These are phyloP conservation scores for Liopterus haemorrhoidalis DNA, from an alignment of 2,888 invertebrate genomes.

Conservation along the genomic window DNA sequence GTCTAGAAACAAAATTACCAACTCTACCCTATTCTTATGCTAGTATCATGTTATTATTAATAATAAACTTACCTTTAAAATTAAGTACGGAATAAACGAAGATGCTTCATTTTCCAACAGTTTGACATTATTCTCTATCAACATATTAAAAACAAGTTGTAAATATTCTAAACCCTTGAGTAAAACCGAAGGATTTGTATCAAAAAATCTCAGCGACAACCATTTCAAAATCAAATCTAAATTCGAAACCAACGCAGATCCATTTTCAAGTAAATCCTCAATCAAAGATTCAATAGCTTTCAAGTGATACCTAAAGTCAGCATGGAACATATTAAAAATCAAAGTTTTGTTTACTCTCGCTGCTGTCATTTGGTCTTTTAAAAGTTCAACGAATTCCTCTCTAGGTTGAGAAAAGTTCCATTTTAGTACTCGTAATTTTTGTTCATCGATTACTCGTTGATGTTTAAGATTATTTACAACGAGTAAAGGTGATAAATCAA, in stretches of 20 bases:
- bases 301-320: slow-evolving; percentile 88
- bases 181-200: slow-evolving; percentile 96
- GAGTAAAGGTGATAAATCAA: slow-evolving; percentile 72
- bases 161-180: slow-evolving; percentile 93
- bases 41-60: neutral
- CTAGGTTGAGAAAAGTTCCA: slow-evolving; percentile 94
- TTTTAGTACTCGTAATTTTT: slow-evolving; percentile 83
- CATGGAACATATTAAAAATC: slow-evolving; percentile 88
- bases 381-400: slow-evolving; percentile 87
- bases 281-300: slow-evolving; percentile 89
- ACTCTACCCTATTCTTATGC: neutral
- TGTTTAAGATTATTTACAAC: slow-evolving; percentile 82
- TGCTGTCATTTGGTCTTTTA: slow-evolving; percentile 83
- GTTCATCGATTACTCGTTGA: slow-evolving; percentile 90
- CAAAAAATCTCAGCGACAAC: slow-evolving; percentile 94
- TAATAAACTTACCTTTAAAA: slow-evolving; percentile 70
- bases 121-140: slow-evolving; percentile 75
- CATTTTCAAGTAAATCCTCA: slow-evolving; percentile 75
- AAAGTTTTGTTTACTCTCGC: slow-evolving; percentile 84
- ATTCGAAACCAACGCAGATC: slow-evolving; percentile 77
- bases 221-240: slow-evolving; percentile 94
- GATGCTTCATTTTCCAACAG: slow-evolving; percentile 87
- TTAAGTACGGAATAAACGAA: slow-evolving; percentile 90
- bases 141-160: slow-evolving; percentile 70
- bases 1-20: too few species aligned